Evolutionary conservation across 23 tunicate species (phyloP), one percentile per base, ranked within the genome.

Genomic region (Corella eumyota): DNA sequence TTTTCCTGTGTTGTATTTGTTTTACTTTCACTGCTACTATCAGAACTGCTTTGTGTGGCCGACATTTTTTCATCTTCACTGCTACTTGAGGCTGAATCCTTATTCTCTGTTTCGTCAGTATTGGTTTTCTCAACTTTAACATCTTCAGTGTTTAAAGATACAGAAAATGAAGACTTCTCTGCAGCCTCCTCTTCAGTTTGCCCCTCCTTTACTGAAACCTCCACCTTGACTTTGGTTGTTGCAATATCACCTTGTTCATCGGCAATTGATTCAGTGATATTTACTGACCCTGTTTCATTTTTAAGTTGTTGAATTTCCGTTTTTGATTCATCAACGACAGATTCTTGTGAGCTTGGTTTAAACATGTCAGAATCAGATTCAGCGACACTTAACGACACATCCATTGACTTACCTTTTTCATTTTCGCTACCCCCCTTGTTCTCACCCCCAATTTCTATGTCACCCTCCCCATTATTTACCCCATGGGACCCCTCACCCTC

Each of bases 361-460:
- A n/a, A n/a, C n/a, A n/a, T n/a, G n/a, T n/a, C n/a, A n/a, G n/a
- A n/a, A n/a, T n/a, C n/a, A n/a, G n/a, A n/a, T n/a, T n/a, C n/a
- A n/a, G n/a, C n/a, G n/a, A n/a, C n/a, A n/a, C n/a, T n/a, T n/a
- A n/a, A n/a, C n/a, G n/a, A n/a, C n/a, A n/a, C n/a, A n/a, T n/a
- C n/a, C n/a, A n/a, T n/a, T n/a, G 60, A 2, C 20, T 34, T 13
- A 29, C 32, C 59, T n/a, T 48, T 51, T 32, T 31, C 69, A 6
- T 33, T 69, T 21, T 54, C 75, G 27, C 3, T 22, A 22, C 40
- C 66, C 45, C 30, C 73, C 26, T 34, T 31, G 9, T 22, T 71
- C 50, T 34, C 74, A 56, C 33, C 67, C 46, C 20, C 65, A 25
- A 31, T 66, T 23, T 66, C 63, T 54, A n/a, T 53, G 19, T 51